Base-by-base conservation (phyloP, 2,888 invertebrate species). In the Malthinus seriepunctatus region DNA sequence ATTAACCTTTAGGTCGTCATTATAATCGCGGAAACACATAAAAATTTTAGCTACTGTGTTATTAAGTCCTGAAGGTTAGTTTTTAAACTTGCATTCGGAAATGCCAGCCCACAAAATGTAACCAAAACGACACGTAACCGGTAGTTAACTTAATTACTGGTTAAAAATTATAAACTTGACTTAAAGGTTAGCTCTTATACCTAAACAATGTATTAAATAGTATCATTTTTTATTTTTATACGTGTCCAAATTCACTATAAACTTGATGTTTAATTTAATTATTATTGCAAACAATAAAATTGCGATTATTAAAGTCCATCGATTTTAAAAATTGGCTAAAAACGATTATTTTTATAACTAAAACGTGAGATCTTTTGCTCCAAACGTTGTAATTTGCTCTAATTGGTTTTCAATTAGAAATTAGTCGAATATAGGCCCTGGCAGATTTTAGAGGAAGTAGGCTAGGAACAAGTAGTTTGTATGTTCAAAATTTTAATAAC, bases 111-210 rank as follows among this genome's bases (percentile, higher is more conserved):
- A 38, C 50, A 56, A 52, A 54, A 58, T 62, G 55, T 62, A 59
- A 63, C 56, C 39, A 53, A 63, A 63, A 52, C 55, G 64, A 56
- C 56, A 64, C 45, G 44, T 56, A 64, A 63, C 63, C 58, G 57
- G 54, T 64, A 58, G 63, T 64, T 64, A 64, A 64, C 61, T 63
- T 64, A 64, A 64, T 64, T 64, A 63, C 58, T 59, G 51, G 63
- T 51, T 62, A 57, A 60, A n/a, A 60, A 47, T 57, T 44, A 44
- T 52, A 39, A 47, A 56, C 37, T 51, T 23, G 56, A 23, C 23
- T 23, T 23, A 23, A 23, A 23, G 23, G 23, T 23, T 23, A 23
- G 5, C 23, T n/a, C n/a, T 23, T 23, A 23, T 23, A 23, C 23
- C 23, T 23, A 23, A 23, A 23, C 23, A 23, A 23, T 23, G 23